A percentile compares a stretch with the other conserved stretches of the same genome.
Evolutionary conservation across 2,797 vertebrate genomes (phyloP).

Genomic region (Rousettus madagascariensis): DNA sequence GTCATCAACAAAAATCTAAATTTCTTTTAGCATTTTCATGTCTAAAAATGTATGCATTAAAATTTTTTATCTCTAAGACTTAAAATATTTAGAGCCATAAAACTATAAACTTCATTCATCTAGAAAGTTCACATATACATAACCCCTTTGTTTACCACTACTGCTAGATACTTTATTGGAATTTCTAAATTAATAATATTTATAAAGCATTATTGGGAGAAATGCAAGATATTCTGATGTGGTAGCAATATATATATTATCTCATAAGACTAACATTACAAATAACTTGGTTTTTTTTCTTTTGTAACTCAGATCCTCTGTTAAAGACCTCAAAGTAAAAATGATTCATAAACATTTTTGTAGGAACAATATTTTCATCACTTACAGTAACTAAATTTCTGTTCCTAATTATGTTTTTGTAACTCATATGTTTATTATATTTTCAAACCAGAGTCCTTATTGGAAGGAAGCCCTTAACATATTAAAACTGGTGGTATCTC

Average conservation of each 20-base stretch:
- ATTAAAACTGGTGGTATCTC: slow-evolving; percentile 97
- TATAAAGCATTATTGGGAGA: not conserved
- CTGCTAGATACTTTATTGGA: not conserved
- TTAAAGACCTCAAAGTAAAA: slow-evolving; percentile 43
- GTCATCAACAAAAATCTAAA: not conserved
- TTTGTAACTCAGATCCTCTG: not conserved
- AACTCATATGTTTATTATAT: not conserved
- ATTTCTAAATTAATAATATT: not conserved
- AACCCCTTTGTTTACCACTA: not conserved
- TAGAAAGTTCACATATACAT: not conserved
- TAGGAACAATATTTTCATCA: not conserved
- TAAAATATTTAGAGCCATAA: not conserved
- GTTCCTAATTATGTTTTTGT: not conserved
- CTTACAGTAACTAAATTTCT: not conserved
- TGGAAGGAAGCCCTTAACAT: slow-evolving; percentile 99
- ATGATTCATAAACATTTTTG: not conserved
- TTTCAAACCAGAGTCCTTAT: slow-evolving; percentile 91
- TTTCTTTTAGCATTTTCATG: not conserved
- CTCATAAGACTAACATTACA: not conserved
- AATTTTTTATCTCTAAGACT: not conserved
- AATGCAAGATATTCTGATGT: not conserved
- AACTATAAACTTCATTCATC: slow-evolving; percentile 5
- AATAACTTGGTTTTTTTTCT: slow-evolving; percentile 14
- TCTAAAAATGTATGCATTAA: not conserved
- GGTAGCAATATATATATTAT: not conserved